Evolutionary conservation across 1,140 invertebrate species (phyloP), one percentile per base, ranked within the genome.

Genomic region (Ganaspis sp.): DNA sequence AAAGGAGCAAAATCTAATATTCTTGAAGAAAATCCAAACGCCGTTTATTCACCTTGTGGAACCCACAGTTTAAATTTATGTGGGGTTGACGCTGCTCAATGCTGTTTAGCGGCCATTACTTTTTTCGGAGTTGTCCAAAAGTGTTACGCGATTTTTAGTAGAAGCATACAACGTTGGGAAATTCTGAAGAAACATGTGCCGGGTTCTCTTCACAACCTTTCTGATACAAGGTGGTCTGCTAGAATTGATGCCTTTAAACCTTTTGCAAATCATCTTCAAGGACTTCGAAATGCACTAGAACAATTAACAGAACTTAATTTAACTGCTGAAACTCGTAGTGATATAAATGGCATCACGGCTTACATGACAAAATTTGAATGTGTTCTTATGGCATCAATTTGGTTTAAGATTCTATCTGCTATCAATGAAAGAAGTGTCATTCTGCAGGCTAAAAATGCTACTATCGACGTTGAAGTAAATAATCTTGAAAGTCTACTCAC

Each of bases 31-130:
- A 77, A 74, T 76, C 38, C 58, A 53, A 6, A 11, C 26, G 75
- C 80, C n/a, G n/a, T n/a, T n/a, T 34, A 34, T 34, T 34, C 29
- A 34, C 74, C 74, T 12, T 83, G 81, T 38, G 64, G 45, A 17
- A 64, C 70, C 21, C 82, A 84, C 74, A 76, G 74, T 4, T 69
- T 82, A 15, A 84, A 82, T 74, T 70, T 82, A 38, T 76, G 80
- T 4, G 83, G 74, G 0, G 17, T 72, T 58, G 29, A 15, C 53
- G 74, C 79, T 58, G 83, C 75, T 4, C 69, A 78, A 11, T 77
- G 78, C n/a, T 84, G 78, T 58, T 73, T 49, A 1, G 21, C 23
- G 19, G 83, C 71, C 17, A 45, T 74, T 9, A 49, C 80, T 53
- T 84, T 76, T 72, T 82, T 81, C 58, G 73, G 53, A 40, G 23